phyloP scores from a whole-genome alignment of 2,797 vertebrate species.

The Eremophila alpestris region DNA sequence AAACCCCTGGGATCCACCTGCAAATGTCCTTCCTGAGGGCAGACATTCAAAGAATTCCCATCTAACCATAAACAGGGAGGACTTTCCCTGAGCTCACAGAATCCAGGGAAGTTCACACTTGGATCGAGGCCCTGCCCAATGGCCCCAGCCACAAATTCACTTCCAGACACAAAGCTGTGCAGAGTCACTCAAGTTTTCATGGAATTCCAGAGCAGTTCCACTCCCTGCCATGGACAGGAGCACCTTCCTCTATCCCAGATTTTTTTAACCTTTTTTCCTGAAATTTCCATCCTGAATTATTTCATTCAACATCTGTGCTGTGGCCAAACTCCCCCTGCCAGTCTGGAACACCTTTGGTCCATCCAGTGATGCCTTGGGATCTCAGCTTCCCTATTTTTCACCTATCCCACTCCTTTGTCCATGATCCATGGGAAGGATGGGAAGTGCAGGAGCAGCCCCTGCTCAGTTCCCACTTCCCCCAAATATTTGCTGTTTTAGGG shows the following conservation, averaged over 20 bases:
- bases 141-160: accelerated
- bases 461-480: not conserved
- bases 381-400: not conserved
- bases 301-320: not conserved
- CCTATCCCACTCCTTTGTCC: accelerated
- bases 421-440: accelerated
- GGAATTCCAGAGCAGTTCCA: not conserved
- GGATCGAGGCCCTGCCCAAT: not conserved
- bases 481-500: not conserved
- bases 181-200: not conserved
- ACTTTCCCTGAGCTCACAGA: not conserved
- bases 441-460: not conserved
- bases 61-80: not conserved
- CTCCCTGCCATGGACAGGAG: not conserved
- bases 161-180: not conserved
- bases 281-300: not conserved
- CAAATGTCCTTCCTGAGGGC: not conserved
- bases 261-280: not conserved
- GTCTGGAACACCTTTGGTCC: not conserved
- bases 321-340: not conserved
- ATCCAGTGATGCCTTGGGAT: not conserved
- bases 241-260: too few relatives aligned
- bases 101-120: not conserved
- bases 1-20: not conserved
- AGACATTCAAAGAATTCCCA: not conserved